phyloP scores from a whole-genome alignment of 2,797 vertebrate genomes.

The Hirundo rustica region DNA sequence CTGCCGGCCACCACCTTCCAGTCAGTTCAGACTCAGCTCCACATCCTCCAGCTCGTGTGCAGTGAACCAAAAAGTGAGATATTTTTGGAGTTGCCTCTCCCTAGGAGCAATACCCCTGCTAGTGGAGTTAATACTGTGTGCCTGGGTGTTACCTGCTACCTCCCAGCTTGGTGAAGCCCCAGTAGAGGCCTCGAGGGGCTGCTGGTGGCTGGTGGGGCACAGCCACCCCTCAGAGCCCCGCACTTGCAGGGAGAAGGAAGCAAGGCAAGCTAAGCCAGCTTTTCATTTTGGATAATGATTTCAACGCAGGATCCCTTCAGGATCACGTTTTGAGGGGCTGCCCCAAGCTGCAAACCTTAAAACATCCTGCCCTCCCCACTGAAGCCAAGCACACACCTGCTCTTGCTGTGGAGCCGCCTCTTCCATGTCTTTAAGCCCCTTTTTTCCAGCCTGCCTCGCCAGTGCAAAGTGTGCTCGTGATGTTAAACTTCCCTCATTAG shows the following conservation, averaged over 20 bases:
- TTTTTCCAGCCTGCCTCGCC: constrained; percentile 25
- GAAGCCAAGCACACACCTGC: constrained; percentile 28
- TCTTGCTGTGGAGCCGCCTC: neutral
- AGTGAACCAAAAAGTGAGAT: neutral
- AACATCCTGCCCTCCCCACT: fast-evolving
- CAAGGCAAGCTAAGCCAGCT: neutral
- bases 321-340: neutral
- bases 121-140: neutral
- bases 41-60: neutral
- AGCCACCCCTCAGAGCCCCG: neutral
- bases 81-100: fast-evolving
- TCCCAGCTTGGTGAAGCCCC: neutral
- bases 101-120: neutral
- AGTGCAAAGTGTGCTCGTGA: constrained; percentile 9
- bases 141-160: neutral
- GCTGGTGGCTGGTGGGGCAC: neutral
- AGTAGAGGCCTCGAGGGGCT: fast-evolving
- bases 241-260: neutral
- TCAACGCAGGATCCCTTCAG: neutral
- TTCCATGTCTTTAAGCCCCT: neutral
- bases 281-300: neutral
- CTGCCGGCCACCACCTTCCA: neutral
- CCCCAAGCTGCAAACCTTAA: neutral
- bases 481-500: constrained; percentile 65
- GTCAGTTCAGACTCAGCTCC: fast-evolving